phyloP scores from a whole-genome alignment of 2,888 invertebrate genomes.

The Alentia gelatinosa region DNA sequence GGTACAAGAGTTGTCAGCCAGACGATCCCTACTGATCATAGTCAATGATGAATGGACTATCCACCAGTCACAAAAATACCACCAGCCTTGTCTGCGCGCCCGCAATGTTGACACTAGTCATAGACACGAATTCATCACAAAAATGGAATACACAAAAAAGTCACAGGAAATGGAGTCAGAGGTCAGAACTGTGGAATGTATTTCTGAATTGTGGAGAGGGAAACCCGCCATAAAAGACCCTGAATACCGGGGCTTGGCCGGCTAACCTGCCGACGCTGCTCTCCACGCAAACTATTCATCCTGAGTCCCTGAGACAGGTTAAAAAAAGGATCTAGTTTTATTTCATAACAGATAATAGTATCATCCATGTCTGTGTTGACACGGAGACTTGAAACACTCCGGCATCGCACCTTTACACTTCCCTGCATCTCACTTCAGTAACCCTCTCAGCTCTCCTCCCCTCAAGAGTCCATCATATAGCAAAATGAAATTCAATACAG shows the following conservation, averaged over 20 bases:
- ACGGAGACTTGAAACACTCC: not conserved
- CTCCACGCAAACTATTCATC: not conserved
- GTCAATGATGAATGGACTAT: not conserved
- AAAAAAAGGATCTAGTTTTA: not conserved
- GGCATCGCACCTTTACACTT: not conserved
- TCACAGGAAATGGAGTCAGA: conserved; percentile 29
- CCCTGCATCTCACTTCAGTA: not conserved
- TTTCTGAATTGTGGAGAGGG: not conserved
- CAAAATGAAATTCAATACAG: not conserved
- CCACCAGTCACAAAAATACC: not conserved
- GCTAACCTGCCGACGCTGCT: not conserved
- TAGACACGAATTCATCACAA: not conserved
- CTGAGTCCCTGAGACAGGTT: not conserved
- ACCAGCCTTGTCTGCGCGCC: not conserved
- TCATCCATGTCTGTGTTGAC: not conserved
- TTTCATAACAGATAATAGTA: not conserved
- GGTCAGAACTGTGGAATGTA: not conserved
- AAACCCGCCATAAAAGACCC: not conserved
- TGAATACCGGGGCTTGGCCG: not conserved
- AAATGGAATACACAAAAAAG: not conserved
- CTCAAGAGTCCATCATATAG: not conserved
- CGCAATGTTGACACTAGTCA: not conserved
- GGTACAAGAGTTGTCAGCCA: too few relatives aligned
- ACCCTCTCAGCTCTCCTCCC: not conserved
- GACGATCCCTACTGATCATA: too few relatives aligned